phyloP scores from a whole-genome alignment of 2,113 vertebrate species.

The Chinchilla lanigera region DNA sequence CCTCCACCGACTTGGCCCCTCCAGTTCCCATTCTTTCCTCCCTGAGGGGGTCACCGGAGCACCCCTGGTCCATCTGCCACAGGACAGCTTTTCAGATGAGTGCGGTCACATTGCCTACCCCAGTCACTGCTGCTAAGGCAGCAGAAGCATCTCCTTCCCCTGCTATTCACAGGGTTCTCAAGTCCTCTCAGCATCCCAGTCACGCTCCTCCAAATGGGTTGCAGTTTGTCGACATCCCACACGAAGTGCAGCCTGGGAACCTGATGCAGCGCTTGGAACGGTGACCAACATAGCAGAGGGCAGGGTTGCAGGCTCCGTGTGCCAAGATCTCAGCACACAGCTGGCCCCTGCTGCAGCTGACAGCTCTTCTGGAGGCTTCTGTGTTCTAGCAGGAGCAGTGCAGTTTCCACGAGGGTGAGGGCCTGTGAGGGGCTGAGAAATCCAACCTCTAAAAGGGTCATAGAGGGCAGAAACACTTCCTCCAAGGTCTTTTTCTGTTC shows the following conservation, averaged over 20 bases:
- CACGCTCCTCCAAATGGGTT: background rate
- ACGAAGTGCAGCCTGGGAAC: background rate
- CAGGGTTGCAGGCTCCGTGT: background rate
- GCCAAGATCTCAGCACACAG: conserved; percentile 39
- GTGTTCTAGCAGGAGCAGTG: background rate
- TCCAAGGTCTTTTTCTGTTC: background rate
- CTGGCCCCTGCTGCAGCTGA: background rate
- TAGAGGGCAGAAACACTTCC: background rate
- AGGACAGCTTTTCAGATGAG: background rate
- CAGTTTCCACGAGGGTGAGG: background rate
- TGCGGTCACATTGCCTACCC: background rate
- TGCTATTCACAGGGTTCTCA: background rate
- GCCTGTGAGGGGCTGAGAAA: accelerated
- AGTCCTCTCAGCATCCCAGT: background rate
- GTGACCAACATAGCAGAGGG: background rate
- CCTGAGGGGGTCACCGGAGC: background rate
- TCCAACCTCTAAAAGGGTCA: background rate
- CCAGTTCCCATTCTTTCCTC: background rate
- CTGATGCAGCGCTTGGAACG: background rate
- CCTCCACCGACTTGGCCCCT: background rate
- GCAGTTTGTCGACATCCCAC: background rate
- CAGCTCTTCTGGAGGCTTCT: conserved; percentile 48
- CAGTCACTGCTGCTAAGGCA: background rate
- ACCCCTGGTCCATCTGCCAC: background rate
- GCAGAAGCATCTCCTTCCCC: background rate